These are phyloP conservation scores for Mesaphorura yosii DNA, from an alignment of 1,140 invertebrate genomes.

Conservation along the genomic window DNA sequence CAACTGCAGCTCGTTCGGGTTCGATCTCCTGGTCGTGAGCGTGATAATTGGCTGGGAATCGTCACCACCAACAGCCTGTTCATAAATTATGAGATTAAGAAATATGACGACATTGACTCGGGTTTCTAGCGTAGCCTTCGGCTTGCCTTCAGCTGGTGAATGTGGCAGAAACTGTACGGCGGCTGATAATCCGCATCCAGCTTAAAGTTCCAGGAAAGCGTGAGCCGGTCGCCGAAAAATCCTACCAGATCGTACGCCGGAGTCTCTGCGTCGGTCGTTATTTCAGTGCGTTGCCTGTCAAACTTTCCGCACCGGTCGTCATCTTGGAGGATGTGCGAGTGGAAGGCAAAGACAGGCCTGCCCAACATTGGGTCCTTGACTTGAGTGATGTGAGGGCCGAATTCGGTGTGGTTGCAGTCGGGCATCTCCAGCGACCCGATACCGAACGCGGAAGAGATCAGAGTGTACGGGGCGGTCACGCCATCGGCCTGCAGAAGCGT, in stretches of 20 bases:
- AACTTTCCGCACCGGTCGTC: constrained; percentile 6
- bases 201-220: constrained; percentile 5
- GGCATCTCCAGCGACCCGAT: neutral
- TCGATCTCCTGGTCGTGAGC: neutral
- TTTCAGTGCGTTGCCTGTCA: constrained; percentile 8
- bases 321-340: neutral
- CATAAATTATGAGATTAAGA: too few relatives aligned
- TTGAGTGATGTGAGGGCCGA: neutral
- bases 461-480: neutral
- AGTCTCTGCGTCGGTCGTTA: constrained; percentile 3
- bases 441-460: neutral
- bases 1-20: neutral
- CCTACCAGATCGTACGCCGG: neutral
- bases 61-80: neutral
- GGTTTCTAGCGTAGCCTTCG: too few relatives aligned
- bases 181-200: constrained; percentile 1
- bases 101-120: too few relatives aligned
- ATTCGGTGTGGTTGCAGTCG: neutral
- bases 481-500: neutral
- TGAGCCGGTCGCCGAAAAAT: neutral
- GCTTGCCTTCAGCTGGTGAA: constrained; percentile 5
- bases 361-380: neutral
- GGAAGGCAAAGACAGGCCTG: neutral
- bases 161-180: neutral
- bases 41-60: neutral